phyloP scores from a whole-genome alignment of 1,140 invertebrate genomes.

The Ylistrum balloti region DNA sequence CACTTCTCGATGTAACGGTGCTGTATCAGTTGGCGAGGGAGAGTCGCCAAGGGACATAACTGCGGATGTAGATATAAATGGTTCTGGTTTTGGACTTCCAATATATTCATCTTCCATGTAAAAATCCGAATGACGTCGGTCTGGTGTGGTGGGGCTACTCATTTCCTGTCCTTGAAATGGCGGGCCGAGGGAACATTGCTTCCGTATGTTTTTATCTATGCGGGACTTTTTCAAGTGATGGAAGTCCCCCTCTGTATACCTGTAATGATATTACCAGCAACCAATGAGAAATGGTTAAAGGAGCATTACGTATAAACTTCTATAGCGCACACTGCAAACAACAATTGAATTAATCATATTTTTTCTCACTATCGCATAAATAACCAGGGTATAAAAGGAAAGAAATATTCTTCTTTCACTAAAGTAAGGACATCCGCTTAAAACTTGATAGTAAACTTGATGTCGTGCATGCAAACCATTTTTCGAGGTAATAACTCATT shows the following conservation, averaged over 20 bases:
- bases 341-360: no score
- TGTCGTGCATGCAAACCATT: no score
- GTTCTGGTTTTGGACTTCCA: slow-evolving; percentile 41
- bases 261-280: slow-evolving; percentile 51
- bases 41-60: slow-evolving; percentile 51
- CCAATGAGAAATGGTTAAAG: background rate
- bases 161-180: slow-evolving; percentile 5
- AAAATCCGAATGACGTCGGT: slow-evolving; percentile 42
- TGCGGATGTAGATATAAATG: background rate
- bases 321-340: no score
- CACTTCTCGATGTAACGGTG: slow-evolving; percentile 67
- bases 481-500: no score
- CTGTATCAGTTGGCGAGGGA: slow-evolving; percentile 60
- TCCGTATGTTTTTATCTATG: slow-evolving; percentile 68
- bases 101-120: slow-evolving; percentile 46
- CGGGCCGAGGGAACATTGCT: slow-evolving; percentile 73
- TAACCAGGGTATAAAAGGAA: no score
- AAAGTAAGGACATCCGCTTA: no score
- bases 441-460: no score
- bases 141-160: slow-evolving; percentile 14
- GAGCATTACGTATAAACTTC: no score
- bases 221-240: slow-evolving; percentile 76
- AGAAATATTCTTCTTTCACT: no score
- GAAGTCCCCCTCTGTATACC: slow-evolving; percentile 79
- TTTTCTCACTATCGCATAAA: no score